Evolutionary conservation across 2,797 vertebrate genomes (phyloP), one percentile per base, ranked within the genome.

Genomic region (Alca torda): DNA sequence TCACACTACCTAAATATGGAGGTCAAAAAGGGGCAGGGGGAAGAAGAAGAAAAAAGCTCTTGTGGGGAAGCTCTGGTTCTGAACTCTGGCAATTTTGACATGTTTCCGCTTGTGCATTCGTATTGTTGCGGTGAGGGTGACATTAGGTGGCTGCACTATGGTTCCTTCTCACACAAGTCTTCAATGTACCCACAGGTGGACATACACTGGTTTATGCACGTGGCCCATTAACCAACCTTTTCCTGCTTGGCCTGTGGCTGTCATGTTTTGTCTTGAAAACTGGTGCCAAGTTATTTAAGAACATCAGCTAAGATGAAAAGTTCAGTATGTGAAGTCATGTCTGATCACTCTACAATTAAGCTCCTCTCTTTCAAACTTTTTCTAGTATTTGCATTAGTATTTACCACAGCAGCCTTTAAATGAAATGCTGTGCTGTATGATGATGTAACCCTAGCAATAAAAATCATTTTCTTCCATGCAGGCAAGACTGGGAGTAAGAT

Each of bases 241-340:
- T 64, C 25, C 76, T 83, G 50, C 70, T 87, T 82, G 84, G 72
- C 87, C 82, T 68, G 37, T 15, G 33, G 41, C 17, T 79, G 59
- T 80, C 0, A 0, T 87, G 35, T 54, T 92, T 87, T 65, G 57
- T 39, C 69, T 72, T 93, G 83, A 88, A 97, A 96, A 77, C 17
- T 28, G 51, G 10, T 79, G 39, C 31, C 28, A 45, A 18, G 26
- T 73, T 84, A 35, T 11, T 53, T 74, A 61, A 84, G 43, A 48
- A 41, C 21, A 26, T 68, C 54, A 84, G 28, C 48, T 76, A n/a
- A 76, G 59, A 24, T 83, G 8, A 61, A 76, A 79, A 89, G 50
- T 86, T 59, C 39, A 11, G 6, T 56, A 5, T 46, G 33, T 31
- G 56, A 31, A 74, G 17, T 59, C 63, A 53, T 2, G 0, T 5